A percentile compares a stretch with the other conserved stretches of the same genome.
phyloP scores from a whole-genome alignment of 1,140 invertebrate species.

The Pseudomyrmex pallidus region DNA sequence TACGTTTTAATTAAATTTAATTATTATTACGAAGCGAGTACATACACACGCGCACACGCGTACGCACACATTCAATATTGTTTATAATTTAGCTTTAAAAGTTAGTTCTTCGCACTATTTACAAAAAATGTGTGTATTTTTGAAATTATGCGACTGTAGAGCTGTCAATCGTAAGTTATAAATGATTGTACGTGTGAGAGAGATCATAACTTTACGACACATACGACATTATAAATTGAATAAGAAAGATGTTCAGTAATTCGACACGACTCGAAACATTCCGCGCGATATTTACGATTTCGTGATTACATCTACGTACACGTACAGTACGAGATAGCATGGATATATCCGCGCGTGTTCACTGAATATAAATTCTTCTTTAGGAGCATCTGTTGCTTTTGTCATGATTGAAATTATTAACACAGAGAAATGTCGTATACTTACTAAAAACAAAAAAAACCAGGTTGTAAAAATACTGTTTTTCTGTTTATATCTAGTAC shows the following conservation, averaged over 20 bases:
- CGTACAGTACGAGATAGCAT: conserved; percentile 46
- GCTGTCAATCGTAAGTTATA: not conserved
- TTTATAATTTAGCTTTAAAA: not conserved
- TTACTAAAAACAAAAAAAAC: not conserved
- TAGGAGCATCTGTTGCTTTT: conserved; percentile 59
- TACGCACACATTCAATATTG: too few relatives aligned
- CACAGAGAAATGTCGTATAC: conserved; percentile 30
- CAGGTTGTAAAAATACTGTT: not conserved
- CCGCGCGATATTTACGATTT: conserved; percentile 65
- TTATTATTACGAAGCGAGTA: conserved; percentile 18
- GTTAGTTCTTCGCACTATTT: not conserved
- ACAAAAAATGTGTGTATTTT: not conserved
- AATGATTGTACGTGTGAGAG: conserved; percentile 4
- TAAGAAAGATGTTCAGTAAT: conserved; percentile 52
- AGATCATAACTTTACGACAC: conserved; percentile 11
- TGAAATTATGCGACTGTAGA: not conserved
- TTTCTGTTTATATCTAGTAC: too few relatives aligned
- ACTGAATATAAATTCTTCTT: conserved; percentile 60
- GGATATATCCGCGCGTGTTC: conserved; percentile 48
- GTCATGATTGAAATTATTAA: conserved; percentile 67
- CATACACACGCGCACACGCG: too few relatives aligned
- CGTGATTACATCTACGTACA: conserved; percentile 62
- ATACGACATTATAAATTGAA: conserved; percentile 31
- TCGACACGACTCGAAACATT: conserved; percentile 55
- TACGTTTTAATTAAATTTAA: not conserved